A percentile compares a stretch with the other conserved stretches of the same genome.
These are phyloP conservation scores for Mythimna vitellina DNA, from an alignment of 2,888 invertebrate genomes.

Conservation along the genomic window DNA sequence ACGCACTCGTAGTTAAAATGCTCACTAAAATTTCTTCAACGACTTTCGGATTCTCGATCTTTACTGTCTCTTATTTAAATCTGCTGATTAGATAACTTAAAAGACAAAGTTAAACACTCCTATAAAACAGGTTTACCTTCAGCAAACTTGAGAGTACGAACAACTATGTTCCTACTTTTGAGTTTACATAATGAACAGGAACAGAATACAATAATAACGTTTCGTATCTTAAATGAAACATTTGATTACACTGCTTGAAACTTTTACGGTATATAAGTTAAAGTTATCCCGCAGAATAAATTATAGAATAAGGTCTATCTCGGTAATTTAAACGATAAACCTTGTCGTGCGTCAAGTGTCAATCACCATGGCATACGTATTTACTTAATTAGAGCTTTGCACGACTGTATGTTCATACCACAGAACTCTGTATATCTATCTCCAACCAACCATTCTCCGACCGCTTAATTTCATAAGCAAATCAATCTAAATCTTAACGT, in stretches of 20 bases:
- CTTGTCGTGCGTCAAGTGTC: conserved; percentile 21
- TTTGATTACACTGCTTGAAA: conserved; percentile 26
- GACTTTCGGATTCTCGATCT: conserved; percentile 33
- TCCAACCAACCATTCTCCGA: not conserved
- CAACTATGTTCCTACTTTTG: conserved; percentile 32
- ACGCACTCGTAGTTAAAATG: conserved; percentile 31
- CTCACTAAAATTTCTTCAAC: conserved; percentile 43
- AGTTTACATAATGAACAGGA: conserved; percentile 32
- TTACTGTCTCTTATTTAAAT: conserved; percentile 50
- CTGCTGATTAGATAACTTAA: conserved; percentile 57
- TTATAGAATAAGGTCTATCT: not conserved
- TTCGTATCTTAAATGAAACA: conserved; percentile 30
- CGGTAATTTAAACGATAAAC: not conserved
- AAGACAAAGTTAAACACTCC: conserved; percentile 42
- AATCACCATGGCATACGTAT: conserved; percentile 23
- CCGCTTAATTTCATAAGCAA: conserved; percentile 36
- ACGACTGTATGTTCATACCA: not conserved
- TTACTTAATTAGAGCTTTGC: conserved; percentile 38
- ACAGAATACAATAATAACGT: conserved; percentile 40
- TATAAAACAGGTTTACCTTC: conserved; percentile 37
- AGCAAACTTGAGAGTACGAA: conserved; percentile 30
- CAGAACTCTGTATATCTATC: not conserved
- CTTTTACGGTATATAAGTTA: conserved; percentile 3
- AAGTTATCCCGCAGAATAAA: conserved; percentile 5
- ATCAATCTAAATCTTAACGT: conserved; percentile 37